Percentiles rank a stretch among this genome's conserved stretches.
These are phyloP conservation scores for Drosophila mimetica DNA, from an alignment of 2,888 invertebrate species.

Conservation along the genomic window DNA sequence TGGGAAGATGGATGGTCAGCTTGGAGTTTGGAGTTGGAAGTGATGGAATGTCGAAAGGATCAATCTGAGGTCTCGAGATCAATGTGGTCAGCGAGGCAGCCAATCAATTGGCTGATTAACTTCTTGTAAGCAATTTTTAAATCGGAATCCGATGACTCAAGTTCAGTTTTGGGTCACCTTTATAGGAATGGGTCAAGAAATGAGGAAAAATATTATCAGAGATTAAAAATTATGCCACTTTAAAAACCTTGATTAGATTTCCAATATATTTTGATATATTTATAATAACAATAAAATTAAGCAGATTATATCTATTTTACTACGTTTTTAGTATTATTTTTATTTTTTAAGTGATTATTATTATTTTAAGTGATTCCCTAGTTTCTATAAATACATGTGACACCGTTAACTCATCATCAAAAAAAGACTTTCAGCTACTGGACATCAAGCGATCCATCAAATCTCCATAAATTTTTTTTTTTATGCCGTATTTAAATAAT, in stretches of 20 bases:
- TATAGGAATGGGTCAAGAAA: too few relatives aligned
- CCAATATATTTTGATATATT: too few relatives aligned
- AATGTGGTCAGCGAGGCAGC: constrained; percentile 9
- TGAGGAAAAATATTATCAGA: too few relatives aligned
- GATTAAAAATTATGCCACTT: too few relatives aligned
- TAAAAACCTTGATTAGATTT: too few relatives aligned
- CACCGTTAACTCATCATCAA: not conserved
- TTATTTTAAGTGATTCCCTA: not conserved
- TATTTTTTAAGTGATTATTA: too few relatives aligned
- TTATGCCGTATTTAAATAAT: not conserved
- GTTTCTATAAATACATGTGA: not conserved
- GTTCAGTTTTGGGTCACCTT: not conserved
- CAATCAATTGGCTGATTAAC: constrained; percentile 7
- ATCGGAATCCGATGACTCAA: not conserved
- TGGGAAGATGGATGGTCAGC: constrained; percentile 17
- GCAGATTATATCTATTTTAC: too few relatives aligned
- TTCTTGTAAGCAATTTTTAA: not conserved
- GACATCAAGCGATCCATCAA: constrained; percentile 2
- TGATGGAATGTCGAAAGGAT: constrained; percentile 11
- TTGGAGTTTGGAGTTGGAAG: too few relatives aligned
- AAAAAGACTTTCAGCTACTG: constrained; percentile 1
- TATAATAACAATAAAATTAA: too few relatives aligned
- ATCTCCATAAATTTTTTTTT: not conserved
- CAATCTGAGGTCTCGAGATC: not conserved
- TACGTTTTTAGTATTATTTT: too few relatives aligned